Evolutionary conservation across 2,888 invertebrate species (phyloP), one percentile per base, ranked within the genome.

Genomic region (Dasysyrphus tricinctus): DNA sequence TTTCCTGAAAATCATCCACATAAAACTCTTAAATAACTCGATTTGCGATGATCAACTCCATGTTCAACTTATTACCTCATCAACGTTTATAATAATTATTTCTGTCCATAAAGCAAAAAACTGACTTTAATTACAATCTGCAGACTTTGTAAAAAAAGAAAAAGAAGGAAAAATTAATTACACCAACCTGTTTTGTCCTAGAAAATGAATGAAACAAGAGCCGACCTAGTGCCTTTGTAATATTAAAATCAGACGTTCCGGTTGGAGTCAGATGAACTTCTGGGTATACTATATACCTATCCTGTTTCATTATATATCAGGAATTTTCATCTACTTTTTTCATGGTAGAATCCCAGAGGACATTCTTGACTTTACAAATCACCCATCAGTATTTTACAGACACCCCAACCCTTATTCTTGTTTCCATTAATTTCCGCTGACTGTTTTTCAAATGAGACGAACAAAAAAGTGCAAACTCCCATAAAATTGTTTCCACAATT

Each of bases 371-470:
- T 37, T 54, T 14, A n/a, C 29, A 49, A 19, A 67, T 19, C 24
- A 49, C 49, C 51, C 29, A 54, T n/a, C 3, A 4, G 19, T 54
- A 32, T 19, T 24, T 2, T 24, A 24, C 24, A 24, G 3, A 24
- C 1, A 54, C 29, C 37, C 19, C 2, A 12, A 24, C 29, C n/a
- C 12, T 7, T 11, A 39, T 34, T 5, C 8, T 37, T 44, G 57
- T 65, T 70, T 72, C 72, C 78, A 82, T 86, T 86, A 86, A 82
- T 86, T 86, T 86, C 75, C 86, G 82, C 86, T 82, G 75, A 86
- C 78, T 75, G 44, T 72, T 70, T 70, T 14, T 42, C 19, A 37
- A 44, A 34, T 12, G 51, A 65, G 19, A 16, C 6, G 2, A 39
- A 42, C 32, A 65, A 42, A 70, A 49, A 81, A 56, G 12, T 42